These are phyloP conservation scores for Cephalophus harveyi DNA, from an alignment of 2,113 vertebrate genomes.

Conservation along the genomic window DNA sequence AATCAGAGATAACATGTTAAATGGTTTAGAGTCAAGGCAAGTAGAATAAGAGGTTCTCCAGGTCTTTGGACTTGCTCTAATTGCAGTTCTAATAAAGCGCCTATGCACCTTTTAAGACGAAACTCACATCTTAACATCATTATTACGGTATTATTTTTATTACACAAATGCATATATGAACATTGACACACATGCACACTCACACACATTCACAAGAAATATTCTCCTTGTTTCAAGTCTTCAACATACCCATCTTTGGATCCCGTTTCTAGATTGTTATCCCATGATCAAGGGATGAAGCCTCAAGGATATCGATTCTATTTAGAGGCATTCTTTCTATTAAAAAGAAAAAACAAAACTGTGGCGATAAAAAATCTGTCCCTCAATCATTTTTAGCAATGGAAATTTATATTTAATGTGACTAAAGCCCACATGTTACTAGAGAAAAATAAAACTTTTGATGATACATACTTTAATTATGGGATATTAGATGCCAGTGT, in stretches of 20 bases:
- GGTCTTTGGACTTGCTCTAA: background rate
- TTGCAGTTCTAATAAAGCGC: background rate
- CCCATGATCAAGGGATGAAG: background rate
- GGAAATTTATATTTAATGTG: slow-evolving; percentile 1
- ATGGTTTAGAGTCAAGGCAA: background rate
- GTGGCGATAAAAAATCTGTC: background rate
- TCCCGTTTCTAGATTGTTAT: background rate
- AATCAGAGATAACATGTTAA: background rate
- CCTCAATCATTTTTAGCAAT: background rate
- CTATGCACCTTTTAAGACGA: background rate
- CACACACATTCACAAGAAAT: background rate
- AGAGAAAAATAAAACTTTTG: background rate
- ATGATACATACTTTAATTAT: background rate
- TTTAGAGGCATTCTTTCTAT: background rate
- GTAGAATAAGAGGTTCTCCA: background rate
- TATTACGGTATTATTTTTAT: background rate
- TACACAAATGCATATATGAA: accelerated
- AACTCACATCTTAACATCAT: background rate
- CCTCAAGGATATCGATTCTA: background rate
- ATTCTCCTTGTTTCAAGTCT: background rate
- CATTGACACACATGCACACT: background rate
- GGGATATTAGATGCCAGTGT: background rate
- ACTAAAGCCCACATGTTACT: background rate
- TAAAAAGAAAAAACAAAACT: background rate
- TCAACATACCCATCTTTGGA: background rate